phyloP scores from a whole-genome alignment of 2,113 vertebrate species.

The Dinomys branickii region DNA sequence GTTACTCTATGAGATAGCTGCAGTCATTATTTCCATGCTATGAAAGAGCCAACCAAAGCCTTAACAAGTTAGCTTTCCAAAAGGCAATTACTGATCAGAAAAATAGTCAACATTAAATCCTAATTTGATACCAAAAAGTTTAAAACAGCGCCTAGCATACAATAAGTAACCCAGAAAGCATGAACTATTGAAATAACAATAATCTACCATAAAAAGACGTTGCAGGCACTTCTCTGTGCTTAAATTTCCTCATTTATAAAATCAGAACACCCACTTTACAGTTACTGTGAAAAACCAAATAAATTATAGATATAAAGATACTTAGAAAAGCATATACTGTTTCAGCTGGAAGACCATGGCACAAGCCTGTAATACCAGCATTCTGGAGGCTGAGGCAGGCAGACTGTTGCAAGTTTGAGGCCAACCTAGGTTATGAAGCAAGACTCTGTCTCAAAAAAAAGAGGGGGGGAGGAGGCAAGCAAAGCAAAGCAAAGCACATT shows the following conservation, averaged over 20 bases:
- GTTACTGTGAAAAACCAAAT: conserved; percentile 44
- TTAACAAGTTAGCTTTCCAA: conserved; percentile 48
- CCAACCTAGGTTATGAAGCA: neutral
- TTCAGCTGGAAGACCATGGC: neutral
- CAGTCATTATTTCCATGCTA: neutral
- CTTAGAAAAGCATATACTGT: neutral
- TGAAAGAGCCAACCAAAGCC: conserved; percentile 30
- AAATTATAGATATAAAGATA: conserved; percentile 35
- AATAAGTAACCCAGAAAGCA: conserved; percentile 17
- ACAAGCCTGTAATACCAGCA: neutral
- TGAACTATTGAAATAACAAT: neutral
- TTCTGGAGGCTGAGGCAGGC: neutral
- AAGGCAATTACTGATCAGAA: neutral
- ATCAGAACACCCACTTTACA: conserved; percentile 20
- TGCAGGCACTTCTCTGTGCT: neutral
- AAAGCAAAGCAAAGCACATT: neutral
- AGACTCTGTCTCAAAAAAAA: neutral
- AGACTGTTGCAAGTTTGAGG: neutral
- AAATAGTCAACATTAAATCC: conserved; percentile 28
- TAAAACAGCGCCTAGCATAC: neutral
- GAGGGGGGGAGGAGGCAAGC: no score
- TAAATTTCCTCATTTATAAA: conserved; percentile 28
- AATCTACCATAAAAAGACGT: conserved; percentile 15
- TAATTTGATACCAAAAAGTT: conserved; percentile 34
- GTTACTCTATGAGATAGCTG: neutral